Conservation (phyloP, 92 coral and sea anemone genomes). For the Parazoanthus darwini region DNA sequence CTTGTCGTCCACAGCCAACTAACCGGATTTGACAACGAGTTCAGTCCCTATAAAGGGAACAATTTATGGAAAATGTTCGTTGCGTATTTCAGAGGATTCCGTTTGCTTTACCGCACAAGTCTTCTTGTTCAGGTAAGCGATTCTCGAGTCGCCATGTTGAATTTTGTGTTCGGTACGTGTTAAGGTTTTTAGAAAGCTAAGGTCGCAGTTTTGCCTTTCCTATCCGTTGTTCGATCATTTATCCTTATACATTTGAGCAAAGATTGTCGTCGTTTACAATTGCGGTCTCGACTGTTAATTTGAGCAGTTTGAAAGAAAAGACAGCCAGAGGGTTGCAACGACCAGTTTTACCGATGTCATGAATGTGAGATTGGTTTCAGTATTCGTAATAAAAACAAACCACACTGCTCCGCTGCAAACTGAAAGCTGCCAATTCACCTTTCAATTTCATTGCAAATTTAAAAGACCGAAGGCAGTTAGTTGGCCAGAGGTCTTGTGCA, state of each 20-base stretch:
- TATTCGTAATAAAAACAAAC: no score
- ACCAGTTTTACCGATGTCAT: no score
- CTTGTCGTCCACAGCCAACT: slow-evolving; percentile 2
- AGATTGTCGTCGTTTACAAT: no score
- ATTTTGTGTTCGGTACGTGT: neutral
- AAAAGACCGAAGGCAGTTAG: neutral
- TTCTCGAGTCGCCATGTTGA: neutral
- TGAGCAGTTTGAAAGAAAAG: no score
- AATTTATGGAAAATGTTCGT: slow-evolving; percentile 19
- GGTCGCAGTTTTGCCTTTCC: no score
- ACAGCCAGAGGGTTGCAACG: no score
- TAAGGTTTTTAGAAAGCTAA: no score
- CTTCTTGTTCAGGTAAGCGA: slow-evolving; percentile 23
- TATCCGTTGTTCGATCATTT: neutral
- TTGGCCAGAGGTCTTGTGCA: neutral
- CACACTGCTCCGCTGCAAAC: no score
- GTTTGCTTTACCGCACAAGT: slow-evolving; percentile 10
- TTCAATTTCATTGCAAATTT: no score
- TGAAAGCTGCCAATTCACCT: no score
- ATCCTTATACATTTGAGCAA: neutral
- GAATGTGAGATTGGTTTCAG: no score
- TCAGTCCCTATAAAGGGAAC: neutral
- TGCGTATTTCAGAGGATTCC: slow-evolving; percentile 19
- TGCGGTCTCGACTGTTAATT: no score
- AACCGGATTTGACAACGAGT: slow-evolving; percentile 22